These are phyloP conservation scores for Tethea ocularis DNA, from an alignment of 2,888 invertebrate species.

Conservation along the genomic window DNA sequence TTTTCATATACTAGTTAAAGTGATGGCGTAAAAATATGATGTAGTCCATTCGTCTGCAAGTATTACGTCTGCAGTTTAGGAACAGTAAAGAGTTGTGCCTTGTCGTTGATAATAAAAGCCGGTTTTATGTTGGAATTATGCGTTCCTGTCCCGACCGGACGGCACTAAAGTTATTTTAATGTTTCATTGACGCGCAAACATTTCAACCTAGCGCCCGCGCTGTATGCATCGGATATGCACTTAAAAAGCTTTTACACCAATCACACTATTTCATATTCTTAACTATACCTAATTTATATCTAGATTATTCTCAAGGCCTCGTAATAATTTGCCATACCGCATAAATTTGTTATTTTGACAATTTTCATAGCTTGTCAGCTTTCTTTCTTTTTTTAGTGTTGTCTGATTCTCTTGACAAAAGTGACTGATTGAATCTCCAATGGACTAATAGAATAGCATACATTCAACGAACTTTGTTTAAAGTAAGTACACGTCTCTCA, in stretches of 20 bases:
- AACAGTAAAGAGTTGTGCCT: conserved; percentile 55
- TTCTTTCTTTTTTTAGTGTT: too few species aligned
- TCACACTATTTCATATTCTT: conserved; percentile 32
- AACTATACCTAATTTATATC: neutral
- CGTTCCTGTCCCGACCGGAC: conserved; percentile 51
- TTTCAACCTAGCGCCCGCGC: conserved; percentile 28
- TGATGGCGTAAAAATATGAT: conserved; percentile 28
- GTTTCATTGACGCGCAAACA: conserved; percentile 53
- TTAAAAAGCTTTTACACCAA: conserved; percentile 56
- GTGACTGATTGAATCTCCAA: too few species aligned
- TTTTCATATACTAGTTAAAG: conserved; percentile 21
- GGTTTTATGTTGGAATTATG: conserved; percentile 69
- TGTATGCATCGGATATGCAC: conserved; percentile 54
- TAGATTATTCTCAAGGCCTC: neutral
- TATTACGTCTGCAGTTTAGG: conserved; percentile 33
- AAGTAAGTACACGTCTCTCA: neutral
- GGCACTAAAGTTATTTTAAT: conserved; percentile 64
- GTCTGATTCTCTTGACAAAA: too few species aligned
- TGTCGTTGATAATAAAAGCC: conserved; percentile 59
- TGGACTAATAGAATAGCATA: too few species aligned
- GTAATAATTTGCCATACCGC: neutral
- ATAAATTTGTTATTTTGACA: neutral
- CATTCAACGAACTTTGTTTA: neutral
- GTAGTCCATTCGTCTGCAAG: conserved; percentile 17
- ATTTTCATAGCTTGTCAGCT: too few species aligned